Percentiles rank a stretch among this genome's conserved stretches.
phyloP scores from a whole-genome alignment of 2,113 vertebrate species.

The Herpailurus yagouaroundi region DNA sequence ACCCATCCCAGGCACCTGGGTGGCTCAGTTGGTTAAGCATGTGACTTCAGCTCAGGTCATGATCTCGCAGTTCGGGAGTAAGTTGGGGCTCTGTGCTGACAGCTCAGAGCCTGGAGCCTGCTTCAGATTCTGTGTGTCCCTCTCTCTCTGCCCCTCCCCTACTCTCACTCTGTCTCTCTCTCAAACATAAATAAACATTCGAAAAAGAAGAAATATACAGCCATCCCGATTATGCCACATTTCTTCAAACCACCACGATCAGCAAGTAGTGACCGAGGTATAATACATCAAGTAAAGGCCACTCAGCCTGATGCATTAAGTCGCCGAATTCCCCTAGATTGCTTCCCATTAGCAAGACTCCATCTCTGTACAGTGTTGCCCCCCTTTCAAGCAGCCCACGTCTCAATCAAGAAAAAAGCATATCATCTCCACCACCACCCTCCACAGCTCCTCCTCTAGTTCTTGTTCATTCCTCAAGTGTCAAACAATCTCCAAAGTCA shows the following conservation, averaged over 20 bases:
- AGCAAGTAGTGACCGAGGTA: not conserved
- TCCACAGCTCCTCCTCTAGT: not conserved
- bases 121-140: too few relatives aligned
- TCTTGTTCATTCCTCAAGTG: not conserved
- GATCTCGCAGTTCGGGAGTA: too few relatives aligned
- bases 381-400: not conserved
- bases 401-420: not conserved
- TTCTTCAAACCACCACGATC: not conserved
- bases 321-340: not conserved
- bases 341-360: not conserved
- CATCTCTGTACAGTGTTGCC: not conserved
- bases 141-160: too few relatives aligned
- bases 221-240: not conserved
- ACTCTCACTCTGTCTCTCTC: too few relatives aligned
- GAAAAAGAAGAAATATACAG: not conserved
- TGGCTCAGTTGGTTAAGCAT: too few relatives aligned
- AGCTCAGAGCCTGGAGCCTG: too few relatives aligned
- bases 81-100: too few relatives aligned
- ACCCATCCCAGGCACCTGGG: not conserved
- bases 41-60: too few relatives aligned
- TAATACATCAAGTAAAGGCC: not conserved
- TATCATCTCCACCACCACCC: not conserved
- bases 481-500: not conserved
- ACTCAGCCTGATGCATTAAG: not conserved
- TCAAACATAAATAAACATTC: too few relatives aligned